Conservation (phyloP, 2,888 invertebrate genomes). For the Pinctada fucata region DNA sequence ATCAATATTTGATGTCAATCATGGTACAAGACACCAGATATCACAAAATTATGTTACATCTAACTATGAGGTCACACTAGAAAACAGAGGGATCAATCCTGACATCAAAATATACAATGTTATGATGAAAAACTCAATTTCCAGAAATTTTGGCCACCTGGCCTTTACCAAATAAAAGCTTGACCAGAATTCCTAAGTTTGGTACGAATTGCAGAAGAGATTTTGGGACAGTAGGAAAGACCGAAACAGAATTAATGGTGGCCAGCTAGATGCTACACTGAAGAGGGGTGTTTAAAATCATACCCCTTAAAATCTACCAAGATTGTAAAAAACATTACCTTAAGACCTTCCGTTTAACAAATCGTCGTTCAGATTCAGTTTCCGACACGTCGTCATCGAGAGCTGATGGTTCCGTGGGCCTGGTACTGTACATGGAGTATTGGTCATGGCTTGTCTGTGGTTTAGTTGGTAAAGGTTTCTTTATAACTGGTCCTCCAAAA, state of each 20-base stretch:
- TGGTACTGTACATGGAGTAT: slow-evolving; percentile 46
- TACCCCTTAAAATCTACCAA: too few relatives aligned
- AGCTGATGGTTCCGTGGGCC: slow-evolving; percentile 46
- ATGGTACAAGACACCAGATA: too few relatives aligned
- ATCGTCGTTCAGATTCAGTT: slow-evolving; percentile 58
- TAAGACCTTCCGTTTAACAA: slow-evolving; percentile 67
- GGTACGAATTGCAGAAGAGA: too few relatives aligned
- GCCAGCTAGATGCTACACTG: neutral
- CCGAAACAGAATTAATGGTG: too few relatives aligned
- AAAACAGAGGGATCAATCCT: neutral
- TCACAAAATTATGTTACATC: neutral
- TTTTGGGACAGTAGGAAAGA: too few relatives aligned
- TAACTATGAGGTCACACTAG: neutral
- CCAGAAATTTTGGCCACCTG: too few relatives aligned
- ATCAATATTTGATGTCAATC: too few relatives aligned
- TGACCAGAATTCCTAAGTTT: too few relatives aligned
- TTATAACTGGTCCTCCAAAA: slow-evolving; percentile 27
- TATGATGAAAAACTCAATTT: too few relatives aligned
- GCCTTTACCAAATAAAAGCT: too few relatives aligned
- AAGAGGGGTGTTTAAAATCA: neutral
- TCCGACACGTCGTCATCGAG: slow-evolving; percentile 63
- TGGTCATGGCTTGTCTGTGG: slow-evolving; percentile 44
- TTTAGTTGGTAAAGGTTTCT: slow-evolving; percentile 28
- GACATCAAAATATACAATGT: too few relatives aligned
- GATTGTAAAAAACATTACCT: slow-evolving; percentile 48